Base-by-base conservation (phyloP, 2,797 vertebrate species). In the Oreortyx pictus region DNA sequence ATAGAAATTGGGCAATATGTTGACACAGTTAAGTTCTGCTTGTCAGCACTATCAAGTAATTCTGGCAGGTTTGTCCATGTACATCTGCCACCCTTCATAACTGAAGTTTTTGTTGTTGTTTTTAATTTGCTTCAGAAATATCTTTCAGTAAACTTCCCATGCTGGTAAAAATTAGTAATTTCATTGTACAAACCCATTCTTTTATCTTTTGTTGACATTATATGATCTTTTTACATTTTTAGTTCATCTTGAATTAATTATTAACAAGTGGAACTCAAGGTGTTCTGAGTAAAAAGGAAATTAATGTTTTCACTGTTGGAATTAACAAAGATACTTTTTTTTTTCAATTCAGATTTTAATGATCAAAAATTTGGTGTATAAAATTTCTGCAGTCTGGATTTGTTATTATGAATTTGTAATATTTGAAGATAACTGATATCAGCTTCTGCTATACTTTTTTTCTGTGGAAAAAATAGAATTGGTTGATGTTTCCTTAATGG, bases 21-120 rank as follows among this genome's bases (percentile, higher is more conserved):
- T 96, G 82, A 94, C 91, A 82, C 46, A 88, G 50, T 74, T 74
- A 79, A 86, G n/a, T 92, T 95, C 79, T 96, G 62, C 74, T 91
- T 86, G 75, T 95, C 90, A 94, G 94, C 92, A 56, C 33, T 91
- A 47, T 91, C 73, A 67, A 82, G 93, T 65, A 49, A 76, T 95
- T 89, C 85, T 92, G 92, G 82, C 89, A 91, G 82, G 82, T 94
- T 92, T 91, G 46, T 93, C 82, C 25, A 0, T 70, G 74, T 78
- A n/a, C 65, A 67, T 94, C 85, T 93, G 80, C 87, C 78, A 59
- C 23, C 60, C 64, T 79, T 90, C 64, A 25, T 83, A 94, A 49
- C 54, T 61, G 31, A 4, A 1, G 2, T 11, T 83, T 31, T 29
- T 54, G 14, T 54, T 54, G 29, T 54, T 54, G 52, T 54, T 43